A percentile compares a stretch with the other conserved stretches of the same genome.
phyloP scores from a whole-genome alignment of 2,888 invertebrate species.

The Poecilus cupreus region DNA sequence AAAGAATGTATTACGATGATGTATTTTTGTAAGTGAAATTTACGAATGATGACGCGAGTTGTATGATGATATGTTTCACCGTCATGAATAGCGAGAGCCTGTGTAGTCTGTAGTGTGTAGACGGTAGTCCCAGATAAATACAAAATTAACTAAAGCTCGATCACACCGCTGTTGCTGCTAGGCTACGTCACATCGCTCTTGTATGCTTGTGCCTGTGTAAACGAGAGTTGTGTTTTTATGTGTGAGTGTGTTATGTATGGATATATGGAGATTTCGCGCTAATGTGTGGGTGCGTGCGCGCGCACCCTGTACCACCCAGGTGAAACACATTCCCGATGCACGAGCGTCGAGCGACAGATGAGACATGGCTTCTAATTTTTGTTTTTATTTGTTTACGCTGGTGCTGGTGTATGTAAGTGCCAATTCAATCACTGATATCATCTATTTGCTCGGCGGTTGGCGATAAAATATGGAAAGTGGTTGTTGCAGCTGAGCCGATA shows the following conservation, averaged over 20 bases:
- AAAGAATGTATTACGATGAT: neutral
- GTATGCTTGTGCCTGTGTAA: constrained; percentile 45
- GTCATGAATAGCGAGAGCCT: constrained; percentile 34
- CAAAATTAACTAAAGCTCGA: constrained; percentile 72
- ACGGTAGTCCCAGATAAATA: constrained; percentile 71
- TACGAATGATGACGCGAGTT: neutral
- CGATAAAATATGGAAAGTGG: neutral
- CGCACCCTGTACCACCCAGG: constrained; percentile 62
- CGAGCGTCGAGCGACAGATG: neutral
- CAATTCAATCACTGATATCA: neutral
- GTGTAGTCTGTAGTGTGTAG: constrained; percentile 17
- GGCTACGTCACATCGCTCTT: constrained; percentile 60
- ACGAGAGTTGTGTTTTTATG: constrained; percentile 7
- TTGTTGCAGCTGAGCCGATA: neutral
- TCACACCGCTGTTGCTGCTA: constrained; percentile 65
- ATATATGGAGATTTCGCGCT: constrained; percentile 50
- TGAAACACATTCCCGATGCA: constrained; percentile 55
- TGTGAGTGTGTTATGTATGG: constrained; percentile 24
- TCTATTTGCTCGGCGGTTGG: constrained; percentile 5
- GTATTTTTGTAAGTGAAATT: constrained; percentile 5
- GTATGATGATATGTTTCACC: neutral
- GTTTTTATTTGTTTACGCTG: neutral
- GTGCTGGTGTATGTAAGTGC: neutral
- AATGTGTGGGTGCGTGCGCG: constrained; percentile 62
- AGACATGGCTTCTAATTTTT: neutral